phyloP scores from a whole-genome alignment of 2,113 vertebrate genomes.

The Merops nubicus region DNA sequence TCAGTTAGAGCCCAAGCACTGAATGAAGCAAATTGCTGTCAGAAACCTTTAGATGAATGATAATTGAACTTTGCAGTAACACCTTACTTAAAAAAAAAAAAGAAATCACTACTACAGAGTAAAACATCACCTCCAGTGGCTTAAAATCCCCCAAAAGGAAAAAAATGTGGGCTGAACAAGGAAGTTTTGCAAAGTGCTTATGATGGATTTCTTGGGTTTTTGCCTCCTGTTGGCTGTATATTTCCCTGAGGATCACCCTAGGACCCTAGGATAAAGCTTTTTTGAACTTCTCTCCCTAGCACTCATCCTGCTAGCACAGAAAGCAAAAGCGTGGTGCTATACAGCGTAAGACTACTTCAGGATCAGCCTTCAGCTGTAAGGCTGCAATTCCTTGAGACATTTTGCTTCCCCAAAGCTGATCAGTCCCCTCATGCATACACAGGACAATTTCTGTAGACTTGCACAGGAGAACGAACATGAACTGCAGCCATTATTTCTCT shows the following conservation, averaged over 20 bases:
- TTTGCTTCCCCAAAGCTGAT: neutral
- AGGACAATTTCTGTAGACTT: neutral
- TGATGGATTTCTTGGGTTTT: neutral
- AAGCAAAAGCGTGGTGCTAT: neutral
- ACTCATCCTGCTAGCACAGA: neutral
- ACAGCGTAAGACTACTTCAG: neutral
- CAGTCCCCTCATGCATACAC: neutral
- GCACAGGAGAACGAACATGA: neutral
- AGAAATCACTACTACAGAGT: neutral
- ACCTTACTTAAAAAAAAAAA: neutral
- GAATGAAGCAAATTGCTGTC: neutral
- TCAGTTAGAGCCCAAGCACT: neutral
- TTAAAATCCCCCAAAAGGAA: neutral
- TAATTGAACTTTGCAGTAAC: neutral
- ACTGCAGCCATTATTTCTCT: neutral
- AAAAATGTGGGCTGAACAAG: neutral
- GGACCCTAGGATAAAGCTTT: neutral
- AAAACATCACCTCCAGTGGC: neutral
- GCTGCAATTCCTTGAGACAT: neutral
- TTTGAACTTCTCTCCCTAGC: neutral
- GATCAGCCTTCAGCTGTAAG: neutral
- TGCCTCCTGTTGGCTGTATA: neutral
- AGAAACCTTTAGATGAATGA: neutral
- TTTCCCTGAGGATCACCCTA: neutral
- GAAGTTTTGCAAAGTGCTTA: neutral